Conservation (phyloP, 2,113 vertebrate species). For the Progne subis region DNA sequence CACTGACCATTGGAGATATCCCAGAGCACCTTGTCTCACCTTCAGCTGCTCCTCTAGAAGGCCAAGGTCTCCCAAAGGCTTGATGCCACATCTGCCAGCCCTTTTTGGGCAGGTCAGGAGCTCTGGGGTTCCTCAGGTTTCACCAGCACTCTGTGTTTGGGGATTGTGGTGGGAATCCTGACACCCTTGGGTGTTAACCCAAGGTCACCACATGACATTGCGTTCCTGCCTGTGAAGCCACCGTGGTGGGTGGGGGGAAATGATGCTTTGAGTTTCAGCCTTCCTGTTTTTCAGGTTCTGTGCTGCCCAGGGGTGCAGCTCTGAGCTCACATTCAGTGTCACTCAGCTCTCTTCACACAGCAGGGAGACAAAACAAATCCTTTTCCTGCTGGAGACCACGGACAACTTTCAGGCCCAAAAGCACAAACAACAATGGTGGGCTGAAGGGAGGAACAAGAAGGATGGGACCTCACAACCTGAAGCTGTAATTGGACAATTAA, state of each 20-base stretch:
- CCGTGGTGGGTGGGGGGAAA: background rate
- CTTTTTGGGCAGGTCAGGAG: background rate
- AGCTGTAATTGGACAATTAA: background rate
- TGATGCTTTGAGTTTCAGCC: background rate
- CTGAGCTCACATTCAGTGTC: background rate
- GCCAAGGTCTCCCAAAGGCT: background rate
- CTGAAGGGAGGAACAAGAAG: background rate
- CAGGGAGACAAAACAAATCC: background rate
- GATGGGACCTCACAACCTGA: background rate
- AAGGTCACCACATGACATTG: background rate
- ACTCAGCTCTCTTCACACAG: background rate
- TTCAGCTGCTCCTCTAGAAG: background rate
- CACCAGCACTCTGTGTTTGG: background rate
- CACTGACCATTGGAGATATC: accelerated
- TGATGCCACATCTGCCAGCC: background rate
- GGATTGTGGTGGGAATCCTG: background rate
- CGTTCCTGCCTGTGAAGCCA: background rate
- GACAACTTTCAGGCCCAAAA: background rate
- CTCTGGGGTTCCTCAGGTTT: background rate
- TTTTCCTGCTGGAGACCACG: background rate
- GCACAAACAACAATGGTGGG: background rate
- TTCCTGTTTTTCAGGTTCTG: background rate
- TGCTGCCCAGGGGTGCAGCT: background rate
- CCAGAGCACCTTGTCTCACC: background rate
- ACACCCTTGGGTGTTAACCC: background rate